These are phyloP conservation scores for Sinelater perroti DNA, from an alignment of 2,888 invertebrate species.

Conservation along the genomic window DNA sequence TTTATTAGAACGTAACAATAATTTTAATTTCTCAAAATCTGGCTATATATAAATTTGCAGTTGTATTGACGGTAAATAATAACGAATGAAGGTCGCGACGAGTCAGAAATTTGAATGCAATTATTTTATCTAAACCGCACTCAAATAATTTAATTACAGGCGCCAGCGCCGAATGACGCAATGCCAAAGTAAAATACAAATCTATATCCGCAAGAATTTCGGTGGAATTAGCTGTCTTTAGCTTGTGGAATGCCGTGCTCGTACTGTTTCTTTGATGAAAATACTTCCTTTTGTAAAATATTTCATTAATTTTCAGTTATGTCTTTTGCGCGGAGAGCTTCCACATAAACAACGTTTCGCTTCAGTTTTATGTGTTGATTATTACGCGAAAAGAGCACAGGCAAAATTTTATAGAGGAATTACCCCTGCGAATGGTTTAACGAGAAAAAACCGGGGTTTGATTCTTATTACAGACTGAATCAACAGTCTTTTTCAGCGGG, in stretches of 20 bases:
- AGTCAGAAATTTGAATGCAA: no score
- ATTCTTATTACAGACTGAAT: conserved; percentile 41
- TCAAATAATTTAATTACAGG: conserved; percentile 1
- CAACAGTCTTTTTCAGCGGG: conserved; percentile 42
- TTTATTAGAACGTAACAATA: no score
- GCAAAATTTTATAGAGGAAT: conserved; percentile 31
- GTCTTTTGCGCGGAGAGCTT: not conserved
- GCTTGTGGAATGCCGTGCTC: conserved; percentile 9
- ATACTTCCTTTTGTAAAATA: conserved; percentile 8
- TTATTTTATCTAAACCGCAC: conserved; percentile 1
- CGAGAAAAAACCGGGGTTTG: conserved; percentile 37
- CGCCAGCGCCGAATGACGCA: not conserved
- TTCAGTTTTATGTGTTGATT: conserved; percentile 3
- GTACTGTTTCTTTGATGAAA: conserved; percentile 11
- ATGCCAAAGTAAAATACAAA: conserved; percentile 5
- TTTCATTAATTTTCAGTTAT: conserved; percentile 16
- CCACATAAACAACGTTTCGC: not conserved
- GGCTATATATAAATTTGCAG: no score
- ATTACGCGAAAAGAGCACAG: conserved; percentile 16
- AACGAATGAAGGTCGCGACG: no score
- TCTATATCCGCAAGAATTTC: conserved; percentile 18
- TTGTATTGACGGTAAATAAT: no score
- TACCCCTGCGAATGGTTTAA: conserved; percentile 30
- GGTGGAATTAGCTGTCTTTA: conserved; percentile 6
- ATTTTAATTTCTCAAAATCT: no score